phyloP scores from a whole-genome alignment of 2,113 vertebrate species.

The Mormyrus lacerda region DNA sequence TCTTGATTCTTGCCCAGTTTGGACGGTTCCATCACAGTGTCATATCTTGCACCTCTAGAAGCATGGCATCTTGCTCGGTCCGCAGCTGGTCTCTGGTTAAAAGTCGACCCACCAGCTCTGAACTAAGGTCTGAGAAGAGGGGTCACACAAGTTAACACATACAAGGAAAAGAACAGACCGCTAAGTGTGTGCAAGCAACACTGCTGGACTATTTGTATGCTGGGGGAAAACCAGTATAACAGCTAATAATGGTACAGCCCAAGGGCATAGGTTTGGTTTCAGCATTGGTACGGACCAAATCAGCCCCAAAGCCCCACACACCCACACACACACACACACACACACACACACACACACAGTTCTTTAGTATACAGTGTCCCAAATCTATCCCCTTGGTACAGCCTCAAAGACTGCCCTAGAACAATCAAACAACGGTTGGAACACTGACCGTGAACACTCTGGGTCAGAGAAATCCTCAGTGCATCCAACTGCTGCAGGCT shows the following conservation, averaged over 20 bases:
- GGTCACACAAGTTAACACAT: neutral
- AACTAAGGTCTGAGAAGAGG: conserved; percentile 55
- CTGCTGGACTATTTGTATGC: neutral
- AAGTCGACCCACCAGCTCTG: conserved; percentile 61
- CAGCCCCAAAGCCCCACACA: neutral
- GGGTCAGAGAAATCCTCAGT: conserved; percentile 46
- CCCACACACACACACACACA: neutral
- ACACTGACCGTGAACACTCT: conserved; percentile 57
- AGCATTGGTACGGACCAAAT: neutral
- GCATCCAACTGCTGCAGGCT: conserved; percentile 47
- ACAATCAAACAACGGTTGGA: neutral
- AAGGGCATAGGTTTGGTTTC: neutral
- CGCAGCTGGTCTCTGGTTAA: conserved; percentile 64
- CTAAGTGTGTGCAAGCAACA: neutral
- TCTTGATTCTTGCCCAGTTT: neutral
- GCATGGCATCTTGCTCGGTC: conserved; percentile 68
- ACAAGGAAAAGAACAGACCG: neutral
- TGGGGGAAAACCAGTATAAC: neutral
- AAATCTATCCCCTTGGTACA: neutral
- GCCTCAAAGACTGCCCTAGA: neutral
- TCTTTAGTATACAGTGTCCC: neutral
- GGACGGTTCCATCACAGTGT: conserved; percentile 46
- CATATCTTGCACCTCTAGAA: conserved; percentile 68
- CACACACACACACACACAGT: neutral
- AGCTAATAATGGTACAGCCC: neutral